These are phyloP conservation scores for Intellagama lesueurii DNA, from an alignment of 2,797 vertebrate species.

Conservation along the genomic window DNA sequence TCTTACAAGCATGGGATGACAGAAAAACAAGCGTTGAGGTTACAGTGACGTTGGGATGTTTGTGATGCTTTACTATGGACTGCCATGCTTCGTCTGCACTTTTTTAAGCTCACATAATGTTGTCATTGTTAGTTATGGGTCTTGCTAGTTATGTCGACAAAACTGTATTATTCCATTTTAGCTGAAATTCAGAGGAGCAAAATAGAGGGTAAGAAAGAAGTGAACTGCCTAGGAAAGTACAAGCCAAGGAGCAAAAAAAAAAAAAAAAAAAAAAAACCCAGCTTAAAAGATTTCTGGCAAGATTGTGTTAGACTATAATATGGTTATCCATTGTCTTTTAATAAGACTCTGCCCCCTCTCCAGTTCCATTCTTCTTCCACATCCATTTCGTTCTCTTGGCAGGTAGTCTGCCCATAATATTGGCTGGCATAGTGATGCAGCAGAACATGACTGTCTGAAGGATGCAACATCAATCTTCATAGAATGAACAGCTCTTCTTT, in stretches of 20 bases:
- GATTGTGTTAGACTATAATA: constrained; percentile 34
- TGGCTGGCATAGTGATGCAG: constrained; percentile 64
- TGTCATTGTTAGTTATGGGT: background rate
- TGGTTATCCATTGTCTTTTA: constrained; percentile 62
- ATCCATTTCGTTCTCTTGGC: constrained; percentile 58
- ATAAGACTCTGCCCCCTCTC: constrained; percentile 54
- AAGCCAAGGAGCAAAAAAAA: background rate
- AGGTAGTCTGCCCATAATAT: constrained; percentile 48
- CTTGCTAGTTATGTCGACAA: background rate
- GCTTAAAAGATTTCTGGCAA: constrained; percentile 43
- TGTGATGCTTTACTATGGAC: background rate
- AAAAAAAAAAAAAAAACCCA: background rate
- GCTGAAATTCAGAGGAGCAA: background rate
- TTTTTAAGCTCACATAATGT: constrained; percentile 1
- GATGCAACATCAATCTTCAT: constrained; percentile 71
- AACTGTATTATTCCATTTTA: fast-evolving
- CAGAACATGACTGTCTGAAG: constrained; percentile 76
- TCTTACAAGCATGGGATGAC: background rate
- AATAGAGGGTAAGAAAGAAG: background rate
- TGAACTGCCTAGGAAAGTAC: background rate
- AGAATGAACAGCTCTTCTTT: constrained; percentile 61
- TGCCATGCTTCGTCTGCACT: fast-evolving
- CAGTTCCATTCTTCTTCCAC: constrained; percentile 9
- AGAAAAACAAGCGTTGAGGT: background rate
- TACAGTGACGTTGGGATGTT: background rate